Conservation (phyloP, 1,140 invertebrate genomes). For the Drusus annulatus region DNA sequence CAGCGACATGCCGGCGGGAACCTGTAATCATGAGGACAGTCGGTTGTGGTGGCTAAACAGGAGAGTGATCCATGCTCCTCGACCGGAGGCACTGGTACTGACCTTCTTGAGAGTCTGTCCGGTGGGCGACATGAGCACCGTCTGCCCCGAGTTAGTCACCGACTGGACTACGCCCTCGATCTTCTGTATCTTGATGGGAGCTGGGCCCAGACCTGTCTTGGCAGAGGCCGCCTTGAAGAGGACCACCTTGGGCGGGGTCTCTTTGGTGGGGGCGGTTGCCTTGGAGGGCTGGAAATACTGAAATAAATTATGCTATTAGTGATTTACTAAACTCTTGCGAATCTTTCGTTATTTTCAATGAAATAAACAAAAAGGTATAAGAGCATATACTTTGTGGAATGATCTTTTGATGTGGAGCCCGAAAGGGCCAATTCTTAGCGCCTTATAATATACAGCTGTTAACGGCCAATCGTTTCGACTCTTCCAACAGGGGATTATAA, state of each 20-base stretch:
- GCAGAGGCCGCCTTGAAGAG: background rate
- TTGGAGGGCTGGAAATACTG: constrained; percentile 7
- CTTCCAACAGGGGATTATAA: too few relatives aligned
- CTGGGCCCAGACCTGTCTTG: background rate
- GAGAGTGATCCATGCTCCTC: too few relatives aligned
- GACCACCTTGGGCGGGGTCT: background rate
- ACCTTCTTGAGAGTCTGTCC: constrained; percentile 69
- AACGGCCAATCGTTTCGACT: too few relatives aligned
- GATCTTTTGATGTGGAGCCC: too few relatives aligned
- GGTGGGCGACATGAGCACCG: constrained; percentile 63
- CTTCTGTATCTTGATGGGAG: constrained; percentile 40
- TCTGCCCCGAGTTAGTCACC: constrained; percentile 35
- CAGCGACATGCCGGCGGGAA: constrained; percentile 54
- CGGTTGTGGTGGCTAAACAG: too few relatives aligned
- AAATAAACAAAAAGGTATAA: too few relatives aligned
- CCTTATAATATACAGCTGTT: too few relatives aligned
- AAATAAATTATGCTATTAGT: too few relatives aligned
- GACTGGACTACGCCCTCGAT: constrained; percentile 40
- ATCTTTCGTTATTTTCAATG: too few relatives aligned
- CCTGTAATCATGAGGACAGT: background rate
- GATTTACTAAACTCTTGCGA: too few relatives aligned
- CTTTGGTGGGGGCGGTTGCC: background rate
- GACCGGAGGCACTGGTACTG: background rate
- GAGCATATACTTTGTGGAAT: too few relatives aligned
- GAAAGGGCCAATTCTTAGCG: too few relatives aligned